Evolutionary conservation across 2,888 invertebrate genomes (phyloP), one percentile per base, ranked within the genome.

Genomic region (Leptopilina syphax): DNA sequence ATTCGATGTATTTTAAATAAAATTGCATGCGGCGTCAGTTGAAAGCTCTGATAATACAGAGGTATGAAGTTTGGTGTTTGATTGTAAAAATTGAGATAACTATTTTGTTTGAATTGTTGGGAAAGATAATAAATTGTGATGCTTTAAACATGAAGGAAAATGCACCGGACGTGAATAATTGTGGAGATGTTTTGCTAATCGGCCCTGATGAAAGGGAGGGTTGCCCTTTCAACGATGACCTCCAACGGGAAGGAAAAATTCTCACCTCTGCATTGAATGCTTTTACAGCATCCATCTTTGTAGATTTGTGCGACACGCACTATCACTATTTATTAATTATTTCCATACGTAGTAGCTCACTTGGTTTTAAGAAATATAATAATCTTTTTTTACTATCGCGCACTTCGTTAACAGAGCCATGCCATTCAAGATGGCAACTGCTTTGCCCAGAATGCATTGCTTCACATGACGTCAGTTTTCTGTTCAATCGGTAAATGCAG

Each of bases 241-340:
- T 88, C 88, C 86, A 79, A 79, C 57, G 73, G 57, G n/a, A 13
- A 67, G 34, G 54, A 18, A 24, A 24, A 57, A 12, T 78, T 60
- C 89, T 92, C 94, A 97, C 97, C 96, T 97, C 97, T 92, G 95
- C 94, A 93, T 97, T 97, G 93, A 97, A 97, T 89, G 96, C 94
- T 93, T 97, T 96, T 76, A 97, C 97, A 88, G 96, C 96, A 88
- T 97, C 95, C 96, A 96, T 96, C 90, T 77, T 78, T 77, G 67
- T 12, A 47, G 76, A 65, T 6, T 50, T 76, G 78, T 60, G 79
- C 68, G 70, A 76, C 50, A 78, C 67, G 82, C 79, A 79, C 76
- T 63, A 82, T 78, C 70, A 78, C 81, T 83, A 84, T 85, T 80
- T 84, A 84, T 82, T 81, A 87, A 83, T 79, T 84, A 78, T 83